Conservation (phyloP, 1,140 invertebrate genomes). For the Drosophila punjabiensis region DNA sequence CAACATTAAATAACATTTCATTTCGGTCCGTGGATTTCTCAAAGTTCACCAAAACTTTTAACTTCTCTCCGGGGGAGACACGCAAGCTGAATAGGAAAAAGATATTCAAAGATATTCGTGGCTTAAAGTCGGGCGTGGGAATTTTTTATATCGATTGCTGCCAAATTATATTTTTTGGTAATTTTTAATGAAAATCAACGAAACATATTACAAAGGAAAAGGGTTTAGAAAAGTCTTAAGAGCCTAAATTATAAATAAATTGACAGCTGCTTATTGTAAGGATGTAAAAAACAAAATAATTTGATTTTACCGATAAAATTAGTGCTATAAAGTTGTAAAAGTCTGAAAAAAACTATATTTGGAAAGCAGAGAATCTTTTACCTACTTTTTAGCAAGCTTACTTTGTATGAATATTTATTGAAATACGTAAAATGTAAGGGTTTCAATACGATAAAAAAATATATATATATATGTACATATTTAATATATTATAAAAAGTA, state of each 20-base stretch:
- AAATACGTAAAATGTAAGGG: too few species aligned
- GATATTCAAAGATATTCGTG: neutral
- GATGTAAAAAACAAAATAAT: neutral
- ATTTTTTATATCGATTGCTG: slow-evolving; percentile 6
- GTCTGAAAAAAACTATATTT: too few species aligned
- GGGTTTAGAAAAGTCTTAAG: neutral
- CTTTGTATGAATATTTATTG: too few species aligned
- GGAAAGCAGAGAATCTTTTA: too few species aligned
- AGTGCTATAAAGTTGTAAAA: too few species aligned
- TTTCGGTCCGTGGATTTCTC: slow-evolving; percentile 3
- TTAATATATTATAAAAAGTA: neutral
- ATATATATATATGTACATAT: too few species aligned
- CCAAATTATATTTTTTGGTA: neutral
- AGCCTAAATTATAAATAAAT: neutral
- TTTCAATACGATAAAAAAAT: too few species aligned
- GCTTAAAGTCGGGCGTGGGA: slow-evolving; percentile 2
- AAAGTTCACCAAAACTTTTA: slow-evolving; percentile 38
- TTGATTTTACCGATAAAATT: too few species aligned
- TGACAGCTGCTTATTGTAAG: neutral
- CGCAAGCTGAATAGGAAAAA: slow-evolving; percentile 8
- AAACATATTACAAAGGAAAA: neutral
- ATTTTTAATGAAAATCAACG: neutral
- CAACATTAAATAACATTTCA: slow-evolving; percentile 58
- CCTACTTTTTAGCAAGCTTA: too few species aligned
- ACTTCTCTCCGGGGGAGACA: slow-evolving; percentile 1